phyloP scores from a whole-genome alignment of 2,797 vertebrate species.

The Sebastolobus altivelis region DNA sequence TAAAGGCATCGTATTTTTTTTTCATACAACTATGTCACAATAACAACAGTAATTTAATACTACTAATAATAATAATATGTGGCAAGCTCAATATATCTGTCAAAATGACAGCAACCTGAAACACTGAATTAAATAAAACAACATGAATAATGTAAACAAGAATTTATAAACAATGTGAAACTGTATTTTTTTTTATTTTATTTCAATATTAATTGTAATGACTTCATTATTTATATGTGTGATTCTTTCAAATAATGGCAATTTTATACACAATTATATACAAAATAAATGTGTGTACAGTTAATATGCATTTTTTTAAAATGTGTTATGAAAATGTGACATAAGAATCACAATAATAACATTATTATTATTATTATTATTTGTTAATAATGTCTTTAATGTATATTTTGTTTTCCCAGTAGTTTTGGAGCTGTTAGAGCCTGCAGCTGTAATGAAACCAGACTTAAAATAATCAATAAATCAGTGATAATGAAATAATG shows the following conservation, averaged over 20 bases:
- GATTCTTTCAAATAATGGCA: neutral
- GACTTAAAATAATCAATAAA: neutral
- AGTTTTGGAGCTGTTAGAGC: neutral
- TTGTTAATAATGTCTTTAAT: neutral
- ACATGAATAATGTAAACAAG: neutral
- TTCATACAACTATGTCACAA: neutral
- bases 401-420: neutral
- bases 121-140: neutral
- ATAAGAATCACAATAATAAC: neutral
- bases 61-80: neutral
- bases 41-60: neutral
- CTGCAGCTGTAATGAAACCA: neutral
- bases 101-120: neutral
- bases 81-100: neutral
- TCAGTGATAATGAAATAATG: constrained; percentile 6
- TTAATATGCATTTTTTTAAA: neutral
- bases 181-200: neutral
- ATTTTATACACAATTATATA: neutral
- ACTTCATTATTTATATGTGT: neutral
- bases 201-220: neutral
- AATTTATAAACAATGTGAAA: neutral
- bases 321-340: neutral
- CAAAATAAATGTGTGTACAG: neutral
- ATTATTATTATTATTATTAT: neutral
- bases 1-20: neutral